A percentile compares a stretch with the other conserved stretches of the same genome.
phyloP scores from a whole-genome alignment of 2,113 vertebrate genomes.

The Apteryx mantelli region DNA sequence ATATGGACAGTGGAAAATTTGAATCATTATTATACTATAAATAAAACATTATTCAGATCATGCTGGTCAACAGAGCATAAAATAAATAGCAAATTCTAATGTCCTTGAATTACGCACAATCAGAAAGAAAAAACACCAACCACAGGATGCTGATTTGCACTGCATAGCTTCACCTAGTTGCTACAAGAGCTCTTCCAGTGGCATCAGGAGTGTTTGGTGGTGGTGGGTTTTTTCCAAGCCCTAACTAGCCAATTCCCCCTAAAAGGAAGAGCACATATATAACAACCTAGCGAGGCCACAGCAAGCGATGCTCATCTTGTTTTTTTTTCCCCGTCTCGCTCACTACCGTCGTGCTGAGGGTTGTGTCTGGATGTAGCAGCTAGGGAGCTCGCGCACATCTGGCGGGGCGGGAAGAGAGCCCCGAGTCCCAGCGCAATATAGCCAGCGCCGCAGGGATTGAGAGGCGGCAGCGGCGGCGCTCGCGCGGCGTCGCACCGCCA shows the following conservation, averaged over 20 bases:
- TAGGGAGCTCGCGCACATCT: rapidly evolving
- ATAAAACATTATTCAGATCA: conserved; percentile 67
- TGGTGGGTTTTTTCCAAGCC: neutral
- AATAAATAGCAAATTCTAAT: conserved; percentile 32
- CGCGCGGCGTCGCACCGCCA: rapidly evolving
- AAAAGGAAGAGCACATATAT: neutral
- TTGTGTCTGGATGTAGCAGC: rapidly evolving
- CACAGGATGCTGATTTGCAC: neutral
- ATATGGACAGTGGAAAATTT: conserved; percentile 32
- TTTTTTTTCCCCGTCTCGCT: neutral
- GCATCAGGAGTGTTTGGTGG: neutral
- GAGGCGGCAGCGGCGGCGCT: neutral
- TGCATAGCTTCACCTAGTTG: neutral
- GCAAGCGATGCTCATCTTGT: rapidly evolving
- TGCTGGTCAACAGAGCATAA: conserved; percentile 44
- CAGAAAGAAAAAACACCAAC: neutral
- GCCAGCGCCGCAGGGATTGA: rapidly evolving
- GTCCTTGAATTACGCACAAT: conserved; percentile 32
- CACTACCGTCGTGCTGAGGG: rapidly evolving
- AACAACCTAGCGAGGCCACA: neutral
- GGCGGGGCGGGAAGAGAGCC: neutral
- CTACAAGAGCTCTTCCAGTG: neutral
- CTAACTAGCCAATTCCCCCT: neutral
- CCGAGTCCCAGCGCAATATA: neutral
- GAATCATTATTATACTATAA: conserved; percentile 57